Evolutionary conservation across 2,888 invertebrate species (phyloP), one percentile per base, ranked within the genome.

Genomic region (Xestoiulus laeticollis): DNA sequence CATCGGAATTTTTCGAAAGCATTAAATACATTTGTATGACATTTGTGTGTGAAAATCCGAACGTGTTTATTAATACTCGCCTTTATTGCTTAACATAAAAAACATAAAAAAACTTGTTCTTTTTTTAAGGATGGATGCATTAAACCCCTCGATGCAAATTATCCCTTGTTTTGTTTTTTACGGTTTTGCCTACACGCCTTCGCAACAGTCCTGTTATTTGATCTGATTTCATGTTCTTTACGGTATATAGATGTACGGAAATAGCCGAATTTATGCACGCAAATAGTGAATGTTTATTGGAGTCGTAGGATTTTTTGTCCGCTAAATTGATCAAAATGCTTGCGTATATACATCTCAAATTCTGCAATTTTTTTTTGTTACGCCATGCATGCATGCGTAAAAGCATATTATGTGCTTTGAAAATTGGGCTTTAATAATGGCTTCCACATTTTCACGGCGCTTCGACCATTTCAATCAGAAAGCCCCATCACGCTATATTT

Each of bases 401-500:
- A 78, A 78, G 78, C 78, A 26, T 14, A 78, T 78, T 78, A 78
- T 78, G 78, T 30, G 78, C 78, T 78, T 78, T 78, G 78, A 30
- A 78, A 78, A 78, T 78, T 78, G 78, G 78, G 78, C 78, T 78
- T 78, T 78, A 78, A 78, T 78, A 78, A 78, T 16, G 78, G 78
- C 26, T 78, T 78, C 78, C 78, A 78, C 78, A 30, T 78, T 78
- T 78, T 78, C 78, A 78, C 78, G 78, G 78, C 78, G 78, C 78
- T 78, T 30, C 78, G 78, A 78, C 78, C 78, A 78, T 78, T 78
- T 78, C 78, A 78, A 78, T 78, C 78, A 78, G 78, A 30, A 30
- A 30, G 30, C 26, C 59, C 78, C 78, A 78, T 78, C 78, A 78
- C 78, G 78, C 78, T 26, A 78, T 78, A 78, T 78, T 78, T 78